A percentile compares a stretch with the other conserved stretches of the same genome.
These are phyloP conservation scores for Nasonovia ribisnigri DNA, from an alignment of 2,888 invertebrate genomes.

Conservation along the genomic window DNA sequence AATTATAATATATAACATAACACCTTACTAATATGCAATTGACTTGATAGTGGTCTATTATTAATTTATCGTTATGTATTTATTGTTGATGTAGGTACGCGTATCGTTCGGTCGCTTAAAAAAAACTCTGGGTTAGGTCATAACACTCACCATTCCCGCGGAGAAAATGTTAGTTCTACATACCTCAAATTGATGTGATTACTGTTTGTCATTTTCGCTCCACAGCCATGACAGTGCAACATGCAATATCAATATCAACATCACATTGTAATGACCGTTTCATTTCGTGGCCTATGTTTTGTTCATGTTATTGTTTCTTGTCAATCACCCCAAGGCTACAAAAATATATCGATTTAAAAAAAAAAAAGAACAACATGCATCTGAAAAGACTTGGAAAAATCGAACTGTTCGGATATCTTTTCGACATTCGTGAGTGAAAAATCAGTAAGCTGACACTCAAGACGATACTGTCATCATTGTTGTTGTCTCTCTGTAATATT, in stretches of 20 bases:
- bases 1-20: neutral
- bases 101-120: neutral
- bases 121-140: neutral
- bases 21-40: neutral
- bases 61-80: neutral
- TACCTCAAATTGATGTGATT: neutral
- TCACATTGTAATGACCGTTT: neutral
- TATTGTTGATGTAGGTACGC: neutral
- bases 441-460: neutral
- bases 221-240: neutral
- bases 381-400: neutral
- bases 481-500: neutral
- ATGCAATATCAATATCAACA: neutral
- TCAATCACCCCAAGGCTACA: neutral
- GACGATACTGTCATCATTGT: neutral
- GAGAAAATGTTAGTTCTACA: neutral
- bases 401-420: neutral
- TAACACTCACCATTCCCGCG: neutral
- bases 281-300: neutral
- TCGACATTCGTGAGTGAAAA: neutral
- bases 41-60: neutral
- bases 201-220: neutral
- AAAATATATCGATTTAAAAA: neutral
- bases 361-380: neutral
- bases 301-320: neutral